phyloP scores from a whole-genome alignment of 2,797 vertebrate species.

The Ptychobarbus kaznakovi region DNA sequence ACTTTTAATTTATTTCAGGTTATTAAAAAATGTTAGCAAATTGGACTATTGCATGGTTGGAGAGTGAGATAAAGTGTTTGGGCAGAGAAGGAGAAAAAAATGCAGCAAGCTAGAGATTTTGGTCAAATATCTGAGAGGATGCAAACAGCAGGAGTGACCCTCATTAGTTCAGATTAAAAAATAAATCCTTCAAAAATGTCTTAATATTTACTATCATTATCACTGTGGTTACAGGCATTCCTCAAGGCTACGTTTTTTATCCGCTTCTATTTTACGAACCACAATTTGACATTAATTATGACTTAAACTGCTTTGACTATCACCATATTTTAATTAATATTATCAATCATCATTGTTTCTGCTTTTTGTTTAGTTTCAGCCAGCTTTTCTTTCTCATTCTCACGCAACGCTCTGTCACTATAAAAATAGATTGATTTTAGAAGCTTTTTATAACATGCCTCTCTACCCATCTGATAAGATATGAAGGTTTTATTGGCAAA shows the following conservation, averaged over 20 bases:
- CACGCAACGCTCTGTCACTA: neutral
- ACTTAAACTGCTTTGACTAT: neutral
- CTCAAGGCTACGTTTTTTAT: neutral
- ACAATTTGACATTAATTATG: neutral
- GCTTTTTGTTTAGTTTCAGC: slow-evolving; percentile 1
- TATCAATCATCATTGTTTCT: neutral
- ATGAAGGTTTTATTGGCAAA: slow-evolving; percentile 53
- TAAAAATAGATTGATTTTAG: slow-evolving; percentile 46
- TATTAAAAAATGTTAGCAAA: neutral
- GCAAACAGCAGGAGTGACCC: neutral
- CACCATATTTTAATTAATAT: neutral
- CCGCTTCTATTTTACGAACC: neutral
- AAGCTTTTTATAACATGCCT: slow-evolving; percentile 40
- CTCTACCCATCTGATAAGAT: slow-evolving; percentile 49
- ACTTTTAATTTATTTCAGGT: neutral
- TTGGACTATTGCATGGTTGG: neutral
- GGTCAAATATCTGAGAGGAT: neutral
- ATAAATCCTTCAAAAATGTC: neutral
- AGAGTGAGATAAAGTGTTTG: neutral
- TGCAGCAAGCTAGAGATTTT: neutral
- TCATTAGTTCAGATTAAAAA: neutral
- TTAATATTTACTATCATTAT: slow-evolving; percentile 5
- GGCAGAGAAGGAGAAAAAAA: neutral
- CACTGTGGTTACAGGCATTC: neutral
- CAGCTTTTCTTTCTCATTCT: slow-evolving; percentile 1